A percentile compares a stretch with the other conserved stretches of the same genome.
These are phyloP conservation scores for Lysandra coridon DNA, from an alignment of 2,888 invertebrate genomes.

Conservation along the genomic window DNA sequence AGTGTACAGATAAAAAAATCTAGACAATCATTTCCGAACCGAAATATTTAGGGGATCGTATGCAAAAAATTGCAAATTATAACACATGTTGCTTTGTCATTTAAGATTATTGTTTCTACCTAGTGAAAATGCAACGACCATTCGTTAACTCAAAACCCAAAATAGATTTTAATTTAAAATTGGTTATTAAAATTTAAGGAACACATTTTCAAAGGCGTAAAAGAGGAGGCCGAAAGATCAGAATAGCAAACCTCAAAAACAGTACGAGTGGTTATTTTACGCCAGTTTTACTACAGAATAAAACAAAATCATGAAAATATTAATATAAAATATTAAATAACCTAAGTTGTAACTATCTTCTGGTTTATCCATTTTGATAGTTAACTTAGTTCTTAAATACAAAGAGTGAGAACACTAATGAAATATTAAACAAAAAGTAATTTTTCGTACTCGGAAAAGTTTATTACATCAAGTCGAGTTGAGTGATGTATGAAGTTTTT, in stretches of 20 bases:
- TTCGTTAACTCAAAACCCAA: neutral
- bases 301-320: neutral
- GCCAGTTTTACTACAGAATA: neutral
- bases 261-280: neutral
- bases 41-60: slow-evolving; percentile 17
- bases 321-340: no score
- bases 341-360: no score
- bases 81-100: slow-evolving; percentile 24
- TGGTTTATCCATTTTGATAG: no score
- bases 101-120: neutral
- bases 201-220: neutral
- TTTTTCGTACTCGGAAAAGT: no score
- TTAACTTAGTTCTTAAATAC: no score
- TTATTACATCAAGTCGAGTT: neutral
- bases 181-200: neutral
- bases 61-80: slow-evolving; percentile 27
- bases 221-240: neutral
- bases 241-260: neutral
- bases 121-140: neutral
- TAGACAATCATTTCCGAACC: slow-evolving; percentile 29
- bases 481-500: neutral
- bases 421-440: no score
- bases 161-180: neutral
- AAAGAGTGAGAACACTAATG: no score
- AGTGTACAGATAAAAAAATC: slow-evolving; percentile 22